Base-by-base conservation (phyloP, 2,888 invertebrate species). In the Koerneria pararmatus region DNA sequence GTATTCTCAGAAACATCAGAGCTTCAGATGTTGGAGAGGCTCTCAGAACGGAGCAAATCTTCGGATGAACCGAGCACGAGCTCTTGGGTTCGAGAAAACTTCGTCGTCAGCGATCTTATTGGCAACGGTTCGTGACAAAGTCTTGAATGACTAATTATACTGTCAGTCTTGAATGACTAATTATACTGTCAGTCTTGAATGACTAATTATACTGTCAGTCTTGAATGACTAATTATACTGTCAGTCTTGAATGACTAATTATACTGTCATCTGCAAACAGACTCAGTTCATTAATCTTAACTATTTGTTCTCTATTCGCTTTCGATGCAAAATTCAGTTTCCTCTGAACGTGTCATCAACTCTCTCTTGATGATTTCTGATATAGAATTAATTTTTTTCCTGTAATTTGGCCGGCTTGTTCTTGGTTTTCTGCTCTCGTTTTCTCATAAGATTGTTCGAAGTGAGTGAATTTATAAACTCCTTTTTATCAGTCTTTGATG, bases 11-110 rank as follows among this genome's bases (percentile, higher is more conserved):
- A n/a, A n/a, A n/a, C n/a, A n/a, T n/a, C n/a, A n/a, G n/a, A n/a
- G 34, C n/a, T 35, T 29, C 35, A 32, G 19, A 64, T 64, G 64
- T 41, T 64, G 32, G 64, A 56, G 5, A 54, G 56, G 32, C 37
- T 46, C 22, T 27, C 46, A 31, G 64, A 64, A 56, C 27, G 64
- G 22, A 22, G 3, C 31, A 56, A 56, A 46, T 24, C 56, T 27
- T 56, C 60, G 3, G 67, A 69, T n/a, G 57, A 57, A 57, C 68
- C 70, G 3, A 54, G 63, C 24, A 71, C 66, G 32, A 73, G 72
- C 69, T 57, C 60, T 27, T 71, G 71, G 70, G 72, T 73, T 11
- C 60, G 48, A 6, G 68, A 69, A n/a, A 73, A 73, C 61, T 73
- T 73, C 49, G 64, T 71, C 49, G 53, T 74, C 19, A 70, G 73